Conservation (phyloP, 2,113 vertebrate species). For the Terrapene triunguis region DNA sequence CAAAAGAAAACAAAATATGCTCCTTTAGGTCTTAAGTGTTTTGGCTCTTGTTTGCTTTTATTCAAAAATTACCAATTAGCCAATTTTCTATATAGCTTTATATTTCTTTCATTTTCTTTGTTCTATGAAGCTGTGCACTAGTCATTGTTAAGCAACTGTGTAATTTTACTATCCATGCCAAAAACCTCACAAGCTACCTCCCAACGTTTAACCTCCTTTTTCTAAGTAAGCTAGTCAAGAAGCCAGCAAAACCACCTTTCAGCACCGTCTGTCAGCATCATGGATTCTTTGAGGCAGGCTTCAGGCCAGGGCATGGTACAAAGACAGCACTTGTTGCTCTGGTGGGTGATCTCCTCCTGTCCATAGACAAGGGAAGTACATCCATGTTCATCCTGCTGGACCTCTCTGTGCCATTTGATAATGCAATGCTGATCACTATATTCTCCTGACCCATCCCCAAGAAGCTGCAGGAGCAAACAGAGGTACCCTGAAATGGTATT, state of each 20-base stretch:
- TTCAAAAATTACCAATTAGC: conserved; percentile 12
- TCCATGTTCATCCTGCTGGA: neutral
- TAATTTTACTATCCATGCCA: conserved; percentile 19
- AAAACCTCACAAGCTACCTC: neutral
- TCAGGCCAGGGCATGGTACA: neutral
- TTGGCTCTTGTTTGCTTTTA: conserved; percentile 45
- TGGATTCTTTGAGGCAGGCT: neutral
- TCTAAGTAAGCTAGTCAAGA: conserved; percentile 1
- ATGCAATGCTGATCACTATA: neutral
- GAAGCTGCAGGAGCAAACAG: neutral
- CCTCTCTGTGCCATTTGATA: neutral
- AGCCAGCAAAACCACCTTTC: neutral
- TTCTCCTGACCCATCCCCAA: neutral
- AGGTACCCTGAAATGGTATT: neutral
- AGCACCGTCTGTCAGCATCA: neutral
- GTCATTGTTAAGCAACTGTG: neutral
- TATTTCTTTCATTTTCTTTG: conserved; percentile 4
- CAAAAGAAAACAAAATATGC: neutral
- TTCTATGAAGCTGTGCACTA: neutral
- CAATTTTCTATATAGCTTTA: conserved; percentile 15
- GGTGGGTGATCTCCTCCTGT: neutral
- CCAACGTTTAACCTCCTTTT: neutral
- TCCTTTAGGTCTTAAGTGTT: conserved; percentile 49
- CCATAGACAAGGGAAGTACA: neutral
- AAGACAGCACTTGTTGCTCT: neutral